phyloP scores from a whole-genome alignment of 2,113 vertebrate genomes.

The Lathamus discolor region DNA sequence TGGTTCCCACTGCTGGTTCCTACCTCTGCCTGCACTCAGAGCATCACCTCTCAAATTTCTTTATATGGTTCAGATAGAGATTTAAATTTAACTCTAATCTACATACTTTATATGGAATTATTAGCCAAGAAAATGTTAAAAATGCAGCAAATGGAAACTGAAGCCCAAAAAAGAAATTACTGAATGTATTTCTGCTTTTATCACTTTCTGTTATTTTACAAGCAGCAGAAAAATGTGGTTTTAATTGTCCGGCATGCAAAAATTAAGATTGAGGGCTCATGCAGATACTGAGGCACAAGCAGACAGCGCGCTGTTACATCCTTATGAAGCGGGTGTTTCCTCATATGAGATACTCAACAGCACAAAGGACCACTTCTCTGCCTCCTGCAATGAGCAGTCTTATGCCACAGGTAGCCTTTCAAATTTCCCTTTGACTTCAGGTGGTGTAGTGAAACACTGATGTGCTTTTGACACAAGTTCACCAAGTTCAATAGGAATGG shows the following conservation, averaged over 20 bases:
- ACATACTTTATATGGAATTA: not conserved
- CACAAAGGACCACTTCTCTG: not conserved
- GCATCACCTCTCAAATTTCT: not conserved
- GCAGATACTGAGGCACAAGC: not conserved
- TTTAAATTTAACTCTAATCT: not conserved
- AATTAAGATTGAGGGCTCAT: not conserved
- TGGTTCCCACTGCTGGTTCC: not conserved
- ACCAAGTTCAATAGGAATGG: not conserved
- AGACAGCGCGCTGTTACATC: not conserved
- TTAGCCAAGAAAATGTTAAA: not conserved
- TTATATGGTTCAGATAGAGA: not conserved
- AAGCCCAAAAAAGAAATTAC: not conserved
- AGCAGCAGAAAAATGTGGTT: not conserved
- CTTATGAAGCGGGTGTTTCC: not conserved
- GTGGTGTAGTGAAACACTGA: not conserved
- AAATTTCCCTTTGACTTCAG: not conserved
- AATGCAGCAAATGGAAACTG: not conserved
- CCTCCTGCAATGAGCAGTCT: not conserved
- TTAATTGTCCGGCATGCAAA: not conserved
- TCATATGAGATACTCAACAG: not conserved
- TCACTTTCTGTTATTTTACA: not conserved
- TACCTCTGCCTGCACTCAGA: not conserved
- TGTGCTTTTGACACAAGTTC: not conserved
- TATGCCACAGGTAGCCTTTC: not conserved
- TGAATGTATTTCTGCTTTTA: not conserved